Evolutionary conservation across 2,113 vertebrate species (phyloP).

Genomic region (Salminus brasiliensis): DNA sequence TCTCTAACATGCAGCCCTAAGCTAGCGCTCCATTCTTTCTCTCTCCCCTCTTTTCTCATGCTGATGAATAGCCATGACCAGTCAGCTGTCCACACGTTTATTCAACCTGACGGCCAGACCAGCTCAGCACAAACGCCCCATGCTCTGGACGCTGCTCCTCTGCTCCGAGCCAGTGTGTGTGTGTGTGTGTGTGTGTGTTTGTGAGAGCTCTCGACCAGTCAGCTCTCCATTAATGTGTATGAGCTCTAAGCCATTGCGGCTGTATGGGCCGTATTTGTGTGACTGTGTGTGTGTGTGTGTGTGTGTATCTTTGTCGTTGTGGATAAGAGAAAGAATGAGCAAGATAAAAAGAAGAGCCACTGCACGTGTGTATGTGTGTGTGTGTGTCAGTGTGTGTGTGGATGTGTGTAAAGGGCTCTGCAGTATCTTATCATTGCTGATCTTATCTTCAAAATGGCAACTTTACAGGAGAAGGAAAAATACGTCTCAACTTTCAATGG

Average conservation of each 20-base stretch:
- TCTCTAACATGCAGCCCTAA: constrained; percentile 72
- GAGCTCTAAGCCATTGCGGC: not conserved
- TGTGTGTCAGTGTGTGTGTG: constrained; percentile 12
- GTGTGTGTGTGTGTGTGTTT: constrained; percentile 40
- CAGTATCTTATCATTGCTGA: no score
- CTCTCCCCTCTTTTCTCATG: constrained; percentile 74
- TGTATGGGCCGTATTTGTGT: not conserved
- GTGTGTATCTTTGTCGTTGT: constrained; percentile 30
- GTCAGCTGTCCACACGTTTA: constrained; percentile 80
- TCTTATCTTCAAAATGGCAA: no score
- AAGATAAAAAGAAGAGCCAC: constrained; percentile 40
- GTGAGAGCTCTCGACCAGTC: not conserved
- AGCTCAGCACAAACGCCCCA: constrained; percentile 83
- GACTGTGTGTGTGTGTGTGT: constrained; percentile 46
- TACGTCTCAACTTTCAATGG: no score
- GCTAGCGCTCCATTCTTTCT: constrained; percentile 69
- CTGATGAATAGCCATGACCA: constrained; percentile 81
- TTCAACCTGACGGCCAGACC: constrained; percentile 80
- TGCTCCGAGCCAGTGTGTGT: constrained; percentile 57
- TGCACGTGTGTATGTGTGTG: constrained; percentile 29
- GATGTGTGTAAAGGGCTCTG: no score
- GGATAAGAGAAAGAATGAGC: constrained; percentile 47
- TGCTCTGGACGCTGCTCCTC: constrained; percentile 73
- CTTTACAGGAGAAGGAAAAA: no score
- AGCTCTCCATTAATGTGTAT: constrained; percentile 4